These are phyloP conservation scores for Platyura marginata DNA, from an alignment of 1,140 invertebrate genomes.

Conservation along the genomic window DNA sequence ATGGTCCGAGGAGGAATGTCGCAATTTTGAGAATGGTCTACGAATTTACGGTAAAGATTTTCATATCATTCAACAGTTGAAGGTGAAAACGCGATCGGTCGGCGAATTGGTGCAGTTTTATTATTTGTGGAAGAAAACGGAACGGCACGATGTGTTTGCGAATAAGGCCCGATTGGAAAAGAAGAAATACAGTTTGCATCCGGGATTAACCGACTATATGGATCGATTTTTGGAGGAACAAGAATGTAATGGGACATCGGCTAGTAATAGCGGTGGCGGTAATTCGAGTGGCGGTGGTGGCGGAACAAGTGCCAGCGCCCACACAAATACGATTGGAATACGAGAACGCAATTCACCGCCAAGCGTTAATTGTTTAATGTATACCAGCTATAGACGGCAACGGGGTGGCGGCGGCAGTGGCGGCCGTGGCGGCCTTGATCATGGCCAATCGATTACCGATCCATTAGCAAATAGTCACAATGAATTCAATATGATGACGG, in stretches of 20 bases:
- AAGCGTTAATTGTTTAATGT: not conserved
- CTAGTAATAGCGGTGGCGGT: not conserved
- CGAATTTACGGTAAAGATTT: conserved; percentile 92
- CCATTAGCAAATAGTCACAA: not conserved
- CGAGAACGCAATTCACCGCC: not conserved
- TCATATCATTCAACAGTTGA: conserved; percentile 82
- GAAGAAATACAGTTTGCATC: conserved; percentile 73
- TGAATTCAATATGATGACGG: too few species aligned
- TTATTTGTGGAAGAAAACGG: conserved; percentile 98
- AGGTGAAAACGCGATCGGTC: conserved; percentile 84
- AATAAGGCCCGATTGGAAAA: conserved; percentile 69
- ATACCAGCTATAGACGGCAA: not conserved
- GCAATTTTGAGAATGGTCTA: conserved; percentile 89
- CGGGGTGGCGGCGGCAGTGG: not conserved
- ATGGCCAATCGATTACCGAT: not conserved
- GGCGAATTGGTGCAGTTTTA: conserved; percentile 96
- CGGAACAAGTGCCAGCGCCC: not conserved
- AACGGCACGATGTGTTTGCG: conserved; percentile 82
- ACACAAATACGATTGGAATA: not conserved
- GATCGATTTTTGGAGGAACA: conserved; percentile 70
- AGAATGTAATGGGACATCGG: conserved; percentile 26
- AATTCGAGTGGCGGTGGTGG: not conserved
- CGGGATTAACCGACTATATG: conserved; percentile 73
- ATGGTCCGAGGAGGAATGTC: conserved; percentile 96
- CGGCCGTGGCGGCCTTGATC: not conserved